phyloP scores from a whole-genome alignment of 2,888 invertebrate genomes.

The Girardia tigrina region DNA sequence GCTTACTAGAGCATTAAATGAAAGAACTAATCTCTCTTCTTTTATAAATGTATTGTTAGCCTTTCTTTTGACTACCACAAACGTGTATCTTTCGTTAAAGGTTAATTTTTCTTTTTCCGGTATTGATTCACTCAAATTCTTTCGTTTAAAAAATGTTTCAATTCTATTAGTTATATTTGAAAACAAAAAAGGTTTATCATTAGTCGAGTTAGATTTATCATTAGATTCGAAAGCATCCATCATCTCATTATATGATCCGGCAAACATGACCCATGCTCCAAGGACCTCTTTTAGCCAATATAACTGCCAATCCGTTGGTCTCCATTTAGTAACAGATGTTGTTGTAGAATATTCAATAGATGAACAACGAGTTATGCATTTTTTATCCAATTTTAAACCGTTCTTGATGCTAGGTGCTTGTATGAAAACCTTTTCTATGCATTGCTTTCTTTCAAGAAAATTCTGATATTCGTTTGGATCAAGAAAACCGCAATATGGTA shows the following conservation, averaged over 20 bases:
- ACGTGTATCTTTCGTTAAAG: conserved; percentile 35
- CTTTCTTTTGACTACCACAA: conserved; percentile 32
- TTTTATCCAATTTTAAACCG: conserved; percentile 8
- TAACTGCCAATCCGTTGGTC: conserved; percentile 32
- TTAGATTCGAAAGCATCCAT: background rate
- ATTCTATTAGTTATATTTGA: background rate
- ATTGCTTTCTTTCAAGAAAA: background rate
- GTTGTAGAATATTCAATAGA: conserved; percentile 25
- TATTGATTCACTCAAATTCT: conserved; percentile 11
- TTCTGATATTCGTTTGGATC: background rate
- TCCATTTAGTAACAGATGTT: conserved; percentile 35
- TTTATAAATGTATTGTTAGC: conserved; percentile 35
- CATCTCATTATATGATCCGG: too few relatives aligned
- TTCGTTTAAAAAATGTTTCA: background rate
- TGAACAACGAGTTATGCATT: conserved; percentile 28
- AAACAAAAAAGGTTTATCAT: background rate
- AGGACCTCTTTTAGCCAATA: conserved; percentile 33
- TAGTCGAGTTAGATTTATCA: background rate
- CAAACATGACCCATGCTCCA: background rate
- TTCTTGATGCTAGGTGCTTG: conserved; percentile 6
- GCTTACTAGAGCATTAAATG: conserved; percentile 36
- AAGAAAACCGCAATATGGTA: conserved; percentile 34
- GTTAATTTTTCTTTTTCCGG: background rate
- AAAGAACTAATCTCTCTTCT: conserved; percentile 35
- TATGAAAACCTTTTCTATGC: background rate